Evolutionary conservation across 2,888 invertebrate genomes (phyloP), one percentile per base, ranked within the genome.

Genomic region (Amblyjoppa fuscipennis): DNA sequence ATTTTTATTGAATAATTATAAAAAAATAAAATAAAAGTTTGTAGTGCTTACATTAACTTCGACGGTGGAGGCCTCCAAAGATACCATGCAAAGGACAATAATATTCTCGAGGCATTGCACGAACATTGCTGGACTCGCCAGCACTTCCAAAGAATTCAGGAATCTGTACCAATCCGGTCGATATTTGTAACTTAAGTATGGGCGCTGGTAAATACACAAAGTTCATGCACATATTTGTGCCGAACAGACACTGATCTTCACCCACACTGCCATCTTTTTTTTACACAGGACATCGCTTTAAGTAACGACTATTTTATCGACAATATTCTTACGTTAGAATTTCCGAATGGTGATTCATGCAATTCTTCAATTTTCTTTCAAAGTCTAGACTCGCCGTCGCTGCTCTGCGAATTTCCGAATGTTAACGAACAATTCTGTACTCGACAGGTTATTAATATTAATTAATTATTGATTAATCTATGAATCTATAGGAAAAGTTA

Each of bases 31-130:
- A 45, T 45, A 41, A 41, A 3, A 41, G 16, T 2, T 69, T 4
- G 4, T 7, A 56, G 13, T 81, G 69, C 51, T 88, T 85, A 91
- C 91, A 81, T 85, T 88, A 68, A 90, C 76, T 85, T 89, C 61
- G 38, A 90, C 81, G 0, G 88, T 83, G 41, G 89, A 87, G 31
- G 83, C 87, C 73, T 91, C 89, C 38, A 91, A 88, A 5, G 90
- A 90, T n/a, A 90, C 86, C 28, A 91, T 75, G 79, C 91, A 91
- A 5, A 91, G 66, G 34, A 89, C 74, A 61, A 87, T 69, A 28
- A 90, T 88, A 56, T 86, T 90, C 64, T 89, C 88, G 25, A 90
- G 45, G 68, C 91, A 91, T 74, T 91, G 89, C 4, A 87, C 80
- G 68, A 91, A 91, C 91, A 91, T 90, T 7, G 86, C 83, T 5